Evolutionary conservation across 2,797 vertebrate genomes (phyloP).

Genomic region (Enteromius argenteus): DNA sequence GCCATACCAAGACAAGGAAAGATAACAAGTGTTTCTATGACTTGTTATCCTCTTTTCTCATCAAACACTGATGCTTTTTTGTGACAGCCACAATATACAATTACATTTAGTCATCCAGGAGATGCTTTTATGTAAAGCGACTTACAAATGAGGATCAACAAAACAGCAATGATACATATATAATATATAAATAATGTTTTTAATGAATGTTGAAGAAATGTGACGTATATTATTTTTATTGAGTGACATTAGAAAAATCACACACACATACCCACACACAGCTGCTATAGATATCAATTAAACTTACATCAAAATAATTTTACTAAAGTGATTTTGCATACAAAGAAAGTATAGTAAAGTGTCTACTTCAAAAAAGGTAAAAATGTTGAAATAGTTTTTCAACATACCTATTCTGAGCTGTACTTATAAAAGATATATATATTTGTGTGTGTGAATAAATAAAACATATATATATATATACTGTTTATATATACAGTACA

Average conservation of each 20-base stretch:
- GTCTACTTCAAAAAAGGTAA: neutral
- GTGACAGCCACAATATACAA: neutral
- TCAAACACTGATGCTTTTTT: neutral
- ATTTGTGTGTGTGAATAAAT: no score
- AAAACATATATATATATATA: no score
- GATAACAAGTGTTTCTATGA: neutral
- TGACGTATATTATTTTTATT: neutral
- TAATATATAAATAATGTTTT: neutral
- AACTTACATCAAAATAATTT: neutral
- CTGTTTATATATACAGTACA: no score
- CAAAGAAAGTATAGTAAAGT: neutral
- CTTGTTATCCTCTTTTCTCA: neutral
- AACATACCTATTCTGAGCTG: no score
- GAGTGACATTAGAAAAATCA: neutral
- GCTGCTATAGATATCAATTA: neutral
- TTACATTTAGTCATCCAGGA: neutral
- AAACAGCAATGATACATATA: neutral
- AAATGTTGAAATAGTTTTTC: neutral
- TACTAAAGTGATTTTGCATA: neutral
- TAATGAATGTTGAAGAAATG: neutral
- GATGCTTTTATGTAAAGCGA: neutral
- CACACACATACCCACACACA: neutral
- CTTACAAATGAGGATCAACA: neutral
- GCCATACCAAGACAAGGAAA: neutral
- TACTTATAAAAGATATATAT: neutral